Evolutionary conservation across 2,113 vertebrate genomes (phyloP).

Genomic region (Colistium nudipinnis): DNA sequence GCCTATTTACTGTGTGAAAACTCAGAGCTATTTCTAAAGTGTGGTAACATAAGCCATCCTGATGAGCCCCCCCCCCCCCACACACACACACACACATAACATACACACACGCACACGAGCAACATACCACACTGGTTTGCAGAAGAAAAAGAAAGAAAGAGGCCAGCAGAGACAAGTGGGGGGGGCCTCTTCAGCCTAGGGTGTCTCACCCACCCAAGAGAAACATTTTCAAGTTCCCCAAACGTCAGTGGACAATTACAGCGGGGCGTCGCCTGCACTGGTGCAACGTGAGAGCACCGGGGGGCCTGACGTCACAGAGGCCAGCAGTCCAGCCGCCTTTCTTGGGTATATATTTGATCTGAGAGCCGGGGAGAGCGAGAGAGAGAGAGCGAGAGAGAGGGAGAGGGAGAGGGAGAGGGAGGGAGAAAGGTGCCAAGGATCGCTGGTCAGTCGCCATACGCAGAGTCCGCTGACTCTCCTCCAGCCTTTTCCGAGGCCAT

Average conservation of each 20-base stretch:
- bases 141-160: slow-evolving; percentile 31
- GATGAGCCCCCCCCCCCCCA: slow-evolving; percentile 61
- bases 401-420: slow-evolving; percentile 13
- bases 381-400: slow-evolving; percentile 15
- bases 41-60: slow-evolving; percentile 69
- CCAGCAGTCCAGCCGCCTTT: slow-evolving; percentile 26
- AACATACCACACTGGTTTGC: slow-evolving; percentile 55
- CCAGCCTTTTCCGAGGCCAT: slow-evolving; percentile 42
- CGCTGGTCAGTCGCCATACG: slow-evolving; percentile 42
- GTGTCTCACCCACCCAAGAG: slow-evolving; percentile 68
- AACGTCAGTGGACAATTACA: slow-evolving; percentile 72
- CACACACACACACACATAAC: too few species aligned
- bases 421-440: slow-evolving; percentile 45
- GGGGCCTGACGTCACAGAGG: slow-evolving; percentile 21
- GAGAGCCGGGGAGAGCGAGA: slow-evolving; percentile 9
- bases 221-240: slow-evolving; percentile 72
- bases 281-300: slow-evolving; percentile 49
- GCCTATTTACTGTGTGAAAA: slow-evolving; percentile 48
- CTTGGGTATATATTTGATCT: slow-evolving; percentile 22
- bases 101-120: slow-evolving; percentile 24
- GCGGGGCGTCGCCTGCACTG: slow-evolving; percentile 21
- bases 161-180: slow-evolving; percentile 14
- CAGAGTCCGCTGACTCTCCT: slow-evolving; percentile 31
- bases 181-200: slow-evolving; percentile 13
- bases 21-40: slow-evolving; percentile 67